Conservation (phyloP, 2,113 vertebrate genomes). For the Solea solea region DNA sequence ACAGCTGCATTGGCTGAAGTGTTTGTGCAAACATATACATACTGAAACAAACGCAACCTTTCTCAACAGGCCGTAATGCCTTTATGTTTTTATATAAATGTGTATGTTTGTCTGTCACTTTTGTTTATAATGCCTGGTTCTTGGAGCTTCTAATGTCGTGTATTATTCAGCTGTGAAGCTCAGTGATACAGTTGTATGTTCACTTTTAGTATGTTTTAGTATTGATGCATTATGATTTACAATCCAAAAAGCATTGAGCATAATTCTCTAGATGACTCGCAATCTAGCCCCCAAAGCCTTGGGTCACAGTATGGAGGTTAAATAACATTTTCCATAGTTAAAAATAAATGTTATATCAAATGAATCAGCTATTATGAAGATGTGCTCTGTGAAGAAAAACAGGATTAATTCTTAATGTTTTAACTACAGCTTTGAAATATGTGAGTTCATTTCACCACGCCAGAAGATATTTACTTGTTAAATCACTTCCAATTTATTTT, state of each 20-base stretch:
- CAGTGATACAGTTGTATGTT: neutral
- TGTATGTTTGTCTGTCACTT: conserved; percentile 20
- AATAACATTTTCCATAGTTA: too few species aligned
- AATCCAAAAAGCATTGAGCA: too few species aligned
- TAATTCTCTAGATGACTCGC: neutral
- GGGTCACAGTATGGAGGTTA: too few species aligned
- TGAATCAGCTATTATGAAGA: too few species aligned
- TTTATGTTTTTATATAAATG: conserved; percentile 18
- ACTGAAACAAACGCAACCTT: conserved; percentile 20
- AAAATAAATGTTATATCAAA: too few species aligned
- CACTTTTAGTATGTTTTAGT: neutral
- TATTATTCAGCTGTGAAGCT: too few species aligned
- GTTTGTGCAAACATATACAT: conserved; percentile 28
- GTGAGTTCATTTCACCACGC: too few species aligned
- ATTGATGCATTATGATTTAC: neutral
- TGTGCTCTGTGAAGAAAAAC: too few species aligned
- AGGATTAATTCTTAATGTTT: too few species aligned
- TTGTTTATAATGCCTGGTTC: neutral
- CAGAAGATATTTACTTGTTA: too few species aligned
- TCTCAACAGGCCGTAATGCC: conserved; percentile 28
- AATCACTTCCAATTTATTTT: too few species aligned
- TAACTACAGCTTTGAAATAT: too few species aligned
- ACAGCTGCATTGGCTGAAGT: conserved; percentile 1
- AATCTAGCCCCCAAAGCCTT: neutral
- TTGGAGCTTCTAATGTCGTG: neutral